Percentiles rank a stretch among this genome's conserved stretches.
These are phyloP conservation scores for Brachionus plicatilis DNA, from an alignment of 1,140 invertebrate species.

Conservation along the genomic window DNA sequence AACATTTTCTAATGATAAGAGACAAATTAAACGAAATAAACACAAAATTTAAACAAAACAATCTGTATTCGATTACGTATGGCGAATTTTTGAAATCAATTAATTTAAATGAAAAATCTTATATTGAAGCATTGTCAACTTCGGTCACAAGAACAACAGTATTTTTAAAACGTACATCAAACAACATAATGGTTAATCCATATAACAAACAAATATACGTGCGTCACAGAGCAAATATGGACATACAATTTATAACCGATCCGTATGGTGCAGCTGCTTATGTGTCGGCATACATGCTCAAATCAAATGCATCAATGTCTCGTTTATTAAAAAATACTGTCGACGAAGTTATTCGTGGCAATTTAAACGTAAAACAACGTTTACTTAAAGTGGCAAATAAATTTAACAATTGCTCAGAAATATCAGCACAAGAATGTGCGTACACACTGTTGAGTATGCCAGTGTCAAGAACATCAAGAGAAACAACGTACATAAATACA, in stretches of 20 bases:
- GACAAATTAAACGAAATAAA: neutral
- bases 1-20: neutral
- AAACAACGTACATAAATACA: neutral
- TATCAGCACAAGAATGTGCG: neutral
- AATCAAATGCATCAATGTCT: neutral
- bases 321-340: neutral
- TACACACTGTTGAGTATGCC: neutral
- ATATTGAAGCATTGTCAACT: neutral
- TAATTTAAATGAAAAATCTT: neutral
- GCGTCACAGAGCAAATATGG: neutral
- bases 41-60: neutral
- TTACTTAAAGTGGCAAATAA: neutral
- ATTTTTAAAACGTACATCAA: neutral
- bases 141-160: neutral
- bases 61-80: neutral
- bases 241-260: neutral
- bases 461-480: neutral
- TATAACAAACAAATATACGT: neutral
- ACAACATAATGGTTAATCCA: neutral
- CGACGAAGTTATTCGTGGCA: neutral
- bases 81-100: neutral
- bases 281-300: neutral
- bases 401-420: neutral
- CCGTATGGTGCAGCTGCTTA: neutral
- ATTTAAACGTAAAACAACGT: neutral